Base-by-base conservation (phyloP, 1,140 invertebrate genomes). In the Drosophila sucinea region DNA sequence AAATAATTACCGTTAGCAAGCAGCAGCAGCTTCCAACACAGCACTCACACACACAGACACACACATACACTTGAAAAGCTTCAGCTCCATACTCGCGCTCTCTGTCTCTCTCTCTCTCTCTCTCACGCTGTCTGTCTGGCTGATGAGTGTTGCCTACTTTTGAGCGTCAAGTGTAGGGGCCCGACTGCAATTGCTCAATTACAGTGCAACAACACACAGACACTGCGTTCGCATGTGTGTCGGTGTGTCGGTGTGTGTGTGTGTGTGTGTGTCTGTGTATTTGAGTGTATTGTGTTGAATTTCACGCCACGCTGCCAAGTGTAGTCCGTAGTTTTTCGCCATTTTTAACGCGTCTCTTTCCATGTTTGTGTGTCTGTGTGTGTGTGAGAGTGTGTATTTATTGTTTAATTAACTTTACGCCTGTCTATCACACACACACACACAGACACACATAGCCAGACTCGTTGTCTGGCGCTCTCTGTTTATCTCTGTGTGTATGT, bases 371-470 rank as follows among this genome's bases (percentile, higher is more conserved):
- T 67, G 77, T 32, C 32, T 32, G 51, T 65, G 25, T 56, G 35
- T 61, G 27, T 41, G 35, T 63, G 47, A 67, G 58, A 79, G 69
- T 86, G 65, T 80, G 77, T 89, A 79, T 89, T 89, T 89, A 89
- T 89, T 89, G 84, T 89, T 89, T 89, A 89, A 89, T 89, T 89
- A 89, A 89, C 84, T 87, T 87, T 87, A 89, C 84, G 84, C 84
- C 84, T 89, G 84, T 87, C 84, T 89, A 83, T 87, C 80, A 77
- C 77, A 89, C 79, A 86, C 58, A 79, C 55, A n/a, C n/a, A 71
- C 67, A 83, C 54, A 69, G 41, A 71, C 65, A 61, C 51, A 62
- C 47, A 60, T 68, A 62, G 27, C 35, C 66, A 58, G 47, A 60
- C 56, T 25, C 66, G 73, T 67, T 83, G 71, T 78, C 78, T 85